Evolutionary conservation across 2,888 invertebrate genomes (phyloP).

Genomic region (Pyralis farinalis): DNA sequence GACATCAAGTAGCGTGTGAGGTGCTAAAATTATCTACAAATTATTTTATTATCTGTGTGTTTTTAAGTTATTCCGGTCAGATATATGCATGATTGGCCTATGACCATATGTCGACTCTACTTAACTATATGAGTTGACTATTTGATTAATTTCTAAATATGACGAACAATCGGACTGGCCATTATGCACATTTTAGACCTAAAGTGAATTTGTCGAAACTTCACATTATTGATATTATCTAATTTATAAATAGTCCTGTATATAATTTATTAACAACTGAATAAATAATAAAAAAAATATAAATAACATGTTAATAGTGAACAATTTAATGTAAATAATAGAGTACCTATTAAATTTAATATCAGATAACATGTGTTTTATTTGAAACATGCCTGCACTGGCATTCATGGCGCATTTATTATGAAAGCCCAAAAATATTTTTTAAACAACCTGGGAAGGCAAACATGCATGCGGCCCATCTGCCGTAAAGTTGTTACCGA

Average conservation of each 20-base stretch:
- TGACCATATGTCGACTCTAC: too few relatives aligned
- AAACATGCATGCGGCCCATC: too few relatives aligned
- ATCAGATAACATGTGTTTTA: slow-evolving; percentile 70
- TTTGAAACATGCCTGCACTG: slow-evolving; percentile 3
- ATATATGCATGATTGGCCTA: slow-evolving; percentile 31
- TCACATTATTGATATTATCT: slow-evolving; percentile 78
- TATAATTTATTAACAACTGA: slow-evolving; percentile 79
- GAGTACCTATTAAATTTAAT: slow-evolving; percentile 81
- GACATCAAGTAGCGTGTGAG: slow-evolving; percentile 60
- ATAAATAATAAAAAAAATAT: slow-evolving; percentile 70
- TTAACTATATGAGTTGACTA: too few relatives aligned
- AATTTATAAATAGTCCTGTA: slow-evolving; percentile 79
- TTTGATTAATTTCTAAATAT: too few relatives aligned
- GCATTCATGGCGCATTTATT: too few relatives aligned
- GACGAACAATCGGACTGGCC: slow-evolving; percentile 24
- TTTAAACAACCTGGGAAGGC: too few relatives aligned
- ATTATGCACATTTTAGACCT: slow-evolving; percentile 31
- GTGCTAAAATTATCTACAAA: slow-evolving; percentile 65
- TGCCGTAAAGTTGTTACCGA: too few relatives aligned
- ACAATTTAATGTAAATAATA: slow-evolving; percentile 81
- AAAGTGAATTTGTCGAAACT: slow-evolving; percentile 60
- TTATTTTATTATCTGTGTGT: slow-evolving; percentile 49
- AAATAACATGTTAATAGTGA: slow-evolving; percentile 80
- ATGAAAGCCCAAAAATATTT: neutral
- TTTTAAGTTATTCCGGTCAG: slow-evolving; percentile 43